These are phyloP conservation scores for Drosophila parvula DNA, from an alignment of 1,140 invertebrate species.

Conservation along the genomic window DNA sequence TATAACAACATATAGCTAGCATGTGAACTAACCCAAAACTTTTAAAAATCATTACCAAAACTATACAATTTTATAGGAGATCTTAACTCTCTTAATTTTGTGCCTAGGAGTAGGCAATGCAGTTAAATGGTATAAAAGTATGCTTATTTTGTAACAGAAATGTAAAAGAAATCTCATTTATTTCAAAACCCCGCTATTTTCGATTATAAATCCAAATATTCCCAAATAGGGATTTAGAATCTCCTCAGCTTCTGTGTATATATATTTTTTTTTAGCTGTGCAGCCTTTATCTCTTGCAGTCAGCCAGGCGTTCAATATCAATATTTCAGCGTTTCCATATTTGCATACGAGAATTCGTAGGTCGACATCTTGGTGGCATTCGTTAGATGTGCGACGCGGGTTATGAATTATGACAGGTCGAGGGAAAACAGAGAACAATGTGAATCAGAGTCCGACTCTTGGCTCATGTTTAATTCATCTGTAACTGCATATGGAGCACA, in stretches of 20 bases:
- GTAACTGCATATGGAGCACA: constrained; percentile 56
- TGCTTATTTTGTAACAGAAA: too few species aligned
- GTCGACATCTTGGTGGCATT: constrained; percentile 50
- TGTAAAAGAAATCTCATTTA: too few species aligned
- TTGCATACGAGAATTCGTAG: constrained; percentile 61
- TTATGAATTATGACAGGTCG: constrained; percentile 67
- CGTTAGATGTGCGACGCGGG: constrained; percentile 23
- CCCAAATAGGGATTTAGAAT: neutral
- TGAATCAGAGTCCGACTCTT: constrained; percentile 29
- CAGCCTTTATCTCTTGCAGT: constrained; percentile 53
- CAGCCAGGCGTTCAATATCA: constrained; percentile 77
- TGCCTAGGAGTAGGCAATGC: too few species aligned
- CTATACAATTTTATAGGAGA: too few species aligned
- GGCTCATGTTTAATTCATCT: constrained; percentile 68
- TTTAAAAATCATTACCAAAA: too few species aligned
- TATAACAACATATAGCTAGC: too few species aligned
- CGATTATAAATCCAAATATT: neutral
- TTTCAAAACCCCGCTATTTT: neutral
- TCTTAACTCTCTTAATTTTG: too few species aligned
- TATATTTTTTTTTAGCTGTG: constrained; percentile 15
- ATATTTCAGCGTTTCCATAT: constrained; percentile 47
- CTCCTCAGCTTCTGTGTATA: neutral
- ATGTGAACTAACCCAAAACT: too few species aligned
- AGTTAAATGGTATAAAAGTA: too few species aligned
- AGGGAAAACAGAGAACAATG: constrained; percentile 52